These are phyloP conservation scores for Basileuterus tristriatus DNA, from an alignment of 2,797 vertebrate genomes.

Conservation along the genomic window DNA sequence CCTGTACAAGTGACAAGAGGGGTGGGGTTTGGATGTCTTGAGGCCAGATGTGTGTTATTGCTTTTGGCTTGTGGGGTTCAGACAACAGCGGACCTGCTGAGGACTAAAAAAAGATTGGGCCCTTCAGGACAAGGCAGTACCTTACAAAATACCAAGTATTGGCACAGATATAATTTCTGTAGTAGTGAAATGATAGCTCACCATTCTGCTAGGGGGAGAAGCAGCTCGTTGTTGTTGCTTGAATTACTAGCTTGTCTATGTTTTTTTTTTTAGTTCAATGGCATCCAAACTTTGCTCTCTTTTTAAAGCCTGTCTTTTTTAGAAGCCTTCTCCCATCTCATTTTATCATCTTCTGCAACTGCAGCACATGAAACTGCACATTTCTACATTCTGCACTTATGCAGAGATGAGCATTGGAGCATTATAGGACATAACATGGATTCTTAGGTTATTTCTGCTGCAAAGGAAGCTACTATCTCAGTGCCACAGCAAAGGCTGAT, in stretches of 20 bases:
- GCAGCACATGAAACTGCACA: background rate
- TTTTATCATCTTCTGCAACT: background rate
- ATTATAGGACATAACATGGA: background rate
- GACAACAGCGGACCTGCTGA: background rate
- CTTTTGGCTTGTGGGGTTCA: background rate
- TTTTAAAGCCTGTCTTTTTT: background rate
- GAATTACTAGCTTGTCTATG: background rate
- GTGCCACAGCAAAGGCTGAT: background rate
- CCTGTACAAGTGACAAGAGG: background rate
- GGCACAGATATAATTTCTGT: background rate
- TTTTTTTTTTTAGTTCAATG: background rate
- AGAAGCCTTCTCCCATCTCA: background rate
- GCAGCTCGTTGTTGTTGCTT: background rate
- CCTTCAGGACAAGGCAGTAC: background rate
- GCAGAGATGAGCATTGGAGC: background rate
- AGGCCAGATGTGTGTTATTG: background rate
- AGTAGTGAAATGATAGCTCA: background rate
- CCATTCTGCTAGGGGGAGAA: background rate
- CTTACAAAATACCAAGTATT: background rate
- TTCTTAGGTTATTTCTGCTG: background rate
- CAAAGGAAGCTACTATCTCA: background rate
- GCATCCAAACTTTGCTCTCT: background rate
- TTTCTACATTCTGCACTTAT: background rate
- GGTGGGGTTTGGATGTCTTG: background rate
- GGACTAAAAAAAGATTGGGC: background rate